A percentile compares a stretch with the other conserved stretches of the same genome.
Evolutionary conservation across 30 jellyfish, hydroid and myxozoan species (phyloP).

Genomic region (Turritopsis rubra): DNA sequence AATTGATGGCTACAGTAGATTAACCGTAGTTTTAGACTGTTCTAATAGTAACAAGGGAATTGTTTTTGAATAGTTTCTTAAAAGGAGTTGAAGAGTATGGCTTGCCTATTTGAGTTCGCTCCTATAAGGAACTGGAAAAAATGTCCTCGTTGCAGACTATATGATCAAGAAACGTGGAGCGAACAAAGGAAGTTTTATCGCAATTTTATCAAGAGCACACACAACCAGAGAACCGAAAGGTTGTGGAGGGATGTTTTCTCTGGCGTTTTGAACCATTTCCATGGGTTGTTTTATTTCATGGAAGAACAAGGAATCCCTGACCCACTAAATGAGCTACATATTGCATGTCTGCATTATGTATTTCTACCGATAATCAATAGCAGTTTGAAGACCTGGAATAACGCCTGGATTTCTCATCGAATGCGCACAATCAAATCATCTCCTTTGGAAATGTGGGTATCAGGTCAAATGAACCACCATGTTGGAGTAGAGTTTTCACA

Average conservation of each 20-base stretch:
- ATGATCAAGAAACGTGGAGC: too few relatives aligned
- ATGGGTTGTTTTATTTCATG: too few relatives aligned
- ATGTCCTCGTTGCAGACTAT: too few relatives aligned
- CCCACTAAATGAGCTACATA: conserved; percentile 35
- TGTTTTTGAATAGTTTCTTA: conserved; percentile 15
- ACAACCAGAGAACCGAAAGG: too few relatives aligned
- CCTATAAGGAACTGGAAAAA: conserved; percentile 46
- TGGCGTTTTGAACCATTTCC: too few relatives aligned
- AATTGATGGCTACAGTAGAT: conserved; percentile 51
- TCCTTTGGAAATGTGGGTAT: conserved; percentile 34
- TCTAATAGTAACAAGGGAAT: conserved; percentile 35
- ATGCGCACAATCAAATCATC: conserved; percentile 42
- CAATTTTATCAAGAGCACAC: conserved; percentile 24
- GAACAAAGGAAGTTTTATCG: conserved; percentile 28
- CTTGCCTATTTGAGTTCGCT: conserved; percentile 43
- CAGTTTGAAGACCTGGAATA: conserved; percentile 1
- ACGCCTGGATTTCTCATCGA: conserved; percentile 37
- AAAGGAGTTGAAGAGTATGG: conserved; percentile 41
- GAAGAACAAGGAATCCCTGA: too few relatives aligned
- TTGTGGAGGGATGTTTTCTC: too few relatives aligned
- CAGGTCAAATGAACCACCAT: conserved; percentile 53
- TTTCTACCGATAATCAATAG: conserved; percentile 9
- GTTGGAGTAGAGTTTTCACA: conserved; percentile 27
- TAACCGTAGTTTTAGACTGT: conserved; percentile 37
- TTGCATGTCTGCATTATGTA: conserved; percentile 18